Evolutionary conservation across 2,888 invertebrate species (phyloP), one percentile per base, ranked within the genome.

Genomic region (Ophion obscuratus): DNA sequence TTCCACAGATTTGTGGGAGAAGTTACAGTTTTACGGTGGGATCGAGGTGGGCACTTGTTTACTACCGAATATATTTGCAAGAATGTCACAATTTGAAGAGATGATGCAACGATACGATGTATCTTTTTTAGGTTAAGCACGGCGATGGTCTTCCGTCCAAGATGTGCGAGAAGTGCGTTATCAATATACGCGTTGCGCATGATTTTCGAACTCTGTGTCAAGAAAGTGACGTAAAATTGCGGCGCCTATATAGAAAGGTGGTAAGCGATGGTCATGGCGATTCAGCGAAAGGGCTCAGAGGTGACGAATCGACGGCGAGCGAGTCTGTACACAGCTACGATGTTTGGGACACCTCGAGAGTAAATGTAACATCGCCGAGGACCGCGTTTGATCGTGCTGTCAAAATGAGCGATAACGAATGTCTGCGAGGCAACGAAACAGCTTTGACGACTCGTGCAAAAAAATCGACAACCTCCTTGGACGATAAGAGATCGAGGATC

Each of bases 181-280:
- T 86, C 0, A 91, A 88, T 66, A 83, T 93, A 14, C 86, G 89
- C 27, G 85, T 89, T 20, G 92, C 91, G 10, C 89, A 93, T 70
- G 89, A 91, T 78, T 89, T 93, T 68, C 89, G 92, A 81, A 83
- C 88, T 62, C 91, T 91, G 62, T 93, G 93, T 81, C 92, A 92
- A 76, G 86, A 68, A 27, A 88, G 91, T 0, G 93, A 93, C 73
- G 64, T 85, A 36, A 88, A 85, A 68, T 86, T 93, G 9, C 90
- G 91, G 74, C 87, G 88, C 81, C 70, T 90, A 9, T 88, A 86
- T 71, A 90, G 89, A 20, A 91, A 90, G 7, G 2, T 11, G 0
- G 62, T 24, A 10, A 40, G 40, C 10, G 17, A 67, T 53, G 73
- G 47, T 11, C 2, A 17, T 9, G 27, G 61, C 9, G 40, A 77